phyloP scores from a whole-genome alignment of 2,888 invertebrate genomes.

The Hirtodrosophila cameraria region DNA sequence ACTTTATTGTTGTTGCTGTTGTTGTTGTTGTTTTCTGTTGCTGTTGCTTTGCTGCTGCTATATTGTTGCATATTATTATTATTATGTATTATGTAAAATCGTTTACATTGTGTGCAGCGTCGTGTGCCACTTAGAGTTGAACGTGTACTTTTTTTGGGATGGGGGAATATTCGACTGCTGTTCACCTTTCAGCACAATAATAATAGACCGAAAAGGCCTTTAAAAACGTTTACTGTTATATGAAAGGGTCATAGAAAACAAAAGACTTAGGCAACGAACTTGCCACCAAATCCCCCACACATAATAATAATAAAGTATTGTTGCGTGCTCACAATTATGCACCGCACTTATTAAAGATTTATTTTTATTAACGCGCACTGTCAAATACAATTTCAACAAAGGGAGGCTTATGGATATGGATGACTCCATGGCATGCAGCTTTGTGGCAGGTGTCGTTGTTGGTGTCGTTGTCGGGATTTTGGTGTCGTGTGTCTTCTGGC shows the following conservation, averaged over 20 bases:
- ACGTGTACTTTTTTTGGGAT: slow-evolving; percentile 26
- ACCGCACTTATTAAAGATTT: slow-evolving; percentile 46
- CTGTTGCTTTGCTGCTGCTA: slow-evolving; percentile 50
- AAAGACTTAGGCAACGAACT: slow-evolving; percentile 78
- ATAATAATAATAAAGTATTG: slow-evolving; percentile 17
- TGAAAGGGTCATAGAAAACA: slow-evolving; percentile 61
- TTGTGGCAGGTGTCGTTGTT: slow-evolving; percentile 38
- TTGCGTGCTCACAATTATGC: slow-evolving; percentile 57
- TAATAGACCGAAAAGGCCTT: slow-evolving; percentile 30
- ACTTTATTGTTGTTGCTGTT: slow-evolving; percentile 37
- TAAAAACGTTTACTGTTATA: slow-evolving; percentile 46
- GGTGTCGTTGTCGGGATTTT: slow-evolving; percentile 4
- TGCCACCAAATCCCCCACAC: slow-evolving; percentile 49
- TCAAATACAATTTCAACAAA: slow-evolving; percentile 43
- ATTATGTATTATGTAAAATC: slow-evolving; percentile 69
- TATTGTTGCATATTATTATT: slow-evolving; percentile 68
- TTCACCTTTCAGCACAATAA: slow-evolving; percentile 65
- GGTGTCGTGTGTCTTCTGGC: slow-evolving; percentile 6
- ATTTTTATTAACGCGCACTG: slow-evolving; percentile 51
- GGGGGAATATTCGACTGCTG: slow-evolving; percentile 54
- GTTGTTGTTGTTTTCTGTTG: slow-evolving; percentile 30
- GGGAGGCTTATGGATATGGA: slow-evolving; percentile 11
- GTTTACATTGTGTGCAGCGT: slow-evolving; percentile 64
- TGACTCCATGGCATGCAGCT: slow-evolving; percentile 22
- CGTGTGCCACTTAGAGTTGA: slow-evolving; percentile 69